Base-by-base conservation (phyloP, 2,113 vertebrate species). In the Cephalophus harveyi region DNA sequence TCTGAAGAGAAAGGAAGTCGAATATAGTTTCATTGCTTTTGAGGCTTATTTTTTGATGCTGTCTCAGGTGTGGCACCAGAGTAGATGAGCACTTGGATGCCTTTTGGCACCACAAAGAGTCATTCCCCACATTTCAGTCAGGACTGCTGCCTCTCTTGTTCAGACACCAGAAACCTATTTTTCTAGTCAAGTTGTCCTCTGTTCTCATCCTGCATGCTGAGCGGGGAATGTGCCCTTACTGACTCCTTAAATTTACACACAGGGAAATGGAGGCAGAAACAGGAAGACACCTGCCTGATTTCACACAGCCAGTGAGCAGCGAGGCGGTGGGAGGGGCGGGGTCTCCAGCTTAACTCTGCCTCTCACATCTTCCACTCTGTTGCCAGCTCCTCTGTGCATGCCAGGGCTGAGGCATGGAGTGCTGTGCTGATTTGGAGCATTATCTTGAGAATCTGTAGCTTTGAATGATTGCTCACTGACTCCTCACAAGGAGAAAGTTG, bases 331-430 rank as follows among this genome's bases (percentile, higher is more conserved):
- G n/a, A 17, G 9, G 7, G 4, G 17, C 1, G 2, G n/a, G 81
- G 2, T 28, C 57, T 74, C 52, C 12, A 21, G 23, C 36, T 48
- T 27, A 28, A 27, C 14, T 19, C 43, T 54, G 30, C 52, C 82
- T 40, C 19, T 71, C 52, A 1, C 0, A 1, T 36, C 19, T 55
- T 9, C 19, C 3, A 7, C 19, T 4, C 2, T 10, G n/a, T 40
- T 36, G 3, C 52, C 21, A 11, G 54, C 7, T 46, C 15, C 13
- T 1, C 27, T 17, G 59, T 27, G 88, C 48, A 1, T 27, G 5
- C 33, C 4, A 28, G 48, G 52, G 30, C 30, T 23, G 15, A 19
- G 33, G 6, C 28, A 21, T 21, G 17, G 11, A 83, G 46, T 71
- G 21, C 17, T 36, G 23, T 60, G 64, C 78, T 55, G 33, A 36